A percentile compares a stretch with the other conserved stretches of the same genome.
Evolutionary conservation across 2,113 vertebrate species (phyloP).

Genomic region (Xiphophorus hellerii): DNA sequence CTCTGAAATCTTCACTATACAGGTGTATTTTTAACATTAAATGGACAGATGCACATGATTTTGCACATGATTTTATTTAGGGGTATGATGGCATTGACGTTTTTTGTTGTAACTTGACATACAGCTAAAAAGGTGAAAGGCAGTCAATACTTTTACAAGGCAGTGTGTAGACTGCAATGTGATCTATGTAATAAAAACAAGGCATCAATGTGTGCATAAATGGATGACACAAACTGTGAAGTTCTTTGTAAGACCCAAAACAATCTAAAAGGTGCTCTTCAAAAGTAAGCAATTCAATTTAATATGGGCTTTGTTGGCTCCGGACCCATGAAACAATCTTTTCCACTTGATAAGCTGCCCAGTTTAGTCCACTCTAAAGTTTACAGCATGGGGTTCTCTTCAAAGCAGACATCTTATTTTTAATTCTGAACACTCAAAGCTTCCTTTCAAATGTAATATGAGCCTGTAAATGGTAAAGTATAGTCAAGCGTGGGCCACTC

Average conservation of each 20-base stretch:
- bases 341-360: background rate
- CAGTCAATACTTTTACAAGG: background rate
- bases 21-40: too few species aligned
- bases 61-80: too few species aligned
- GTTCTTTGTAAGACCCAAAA: background rate
- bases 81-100: too few species aligned
- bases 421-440: background rate
- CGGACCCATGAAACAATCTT: background rate
- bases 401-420: background rate
- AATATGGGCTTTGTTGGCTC: background rate
- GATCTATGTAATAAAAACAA: background rate
- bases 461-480: slow-evolving; percentile 34
- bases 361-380: background rate
- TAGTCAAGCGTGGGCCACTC: slow-evolving; percentile 34
- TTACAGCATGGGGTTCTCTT: background rate
- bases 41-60: too few species aligned
- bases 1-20: too few species aligned
- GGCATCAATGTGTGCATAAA: background rate
- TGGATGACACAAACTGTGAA: background rate
- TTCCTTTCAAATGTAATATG: slow-evolving; percentile 25
- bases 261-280: background rate
- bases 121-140: too few species aligned
- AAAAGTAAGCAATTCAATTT: background rate
- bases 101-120: too few species aligned
- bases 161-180: background rate